Evolutionary conservation across 2,888 invertebrate species (phyloP).

Genomic region (Lamellibrachia satsuma): DNA sequence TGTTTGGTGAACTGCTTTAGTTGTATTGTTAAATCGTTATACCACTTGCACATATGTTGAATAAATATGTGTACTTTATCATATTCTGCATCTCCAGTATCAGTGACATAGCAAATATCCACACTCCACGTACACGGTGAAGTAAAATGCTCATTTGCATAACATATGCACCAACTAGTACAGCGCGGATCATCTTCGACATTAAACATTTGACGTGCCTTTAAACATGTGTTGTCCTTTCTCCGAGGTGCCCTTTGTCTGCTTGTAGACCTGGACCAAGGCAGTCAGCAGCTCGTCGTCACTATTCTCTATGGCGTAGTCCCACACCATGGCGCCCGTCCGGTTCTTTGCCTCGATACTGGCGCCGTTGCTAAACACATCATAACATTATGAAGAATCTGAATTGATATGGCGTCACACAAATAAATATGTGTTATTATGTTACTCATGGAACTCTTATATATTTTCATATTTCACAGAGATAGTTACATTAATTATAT

Average conservation of each 20-base stretch:
- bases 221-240: not conserved
- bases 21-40: not conserved
- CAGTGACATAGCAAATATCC: too few relatives aligned
- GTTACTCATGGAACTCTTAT: too few relatives aligned
- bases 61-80: not conserved
- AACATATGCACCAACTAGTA: not conserved
- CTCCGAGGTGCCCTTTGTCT: constrained; percentile 22
- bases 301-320: constrained; percentile 52
- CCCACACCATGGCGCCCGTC: constrained; percentile 57
- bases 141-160: too few relatives aligned
- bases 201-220: not conserved
- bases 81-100: too few relatives aligned
- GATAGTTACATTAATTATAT: too few relatives aligned
- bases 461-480: too few relatives aligned
- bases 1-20: too few relatives aligned
- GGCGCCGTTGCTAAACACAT: constrained; percentile 40
- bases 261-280: constrained; percentile 28
- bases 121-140: too few relatives aligned
- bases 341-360: constrained; percentile 53
- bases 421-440: too few relatives aligned
- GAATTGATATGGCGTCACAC: not conserved
- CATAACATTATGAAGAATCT: not conserved
- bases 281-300: constrained; percentile 48
- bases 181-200: not conserved
- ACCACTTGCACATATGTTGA: too few relatives aligned